A percentile compares a stretch with the other conserved stretches of the same genome.
Evolutionary conservation across 2,797 vertebrate species (phyloP).

Genomic region (Microchirus variegatus): DNA sequence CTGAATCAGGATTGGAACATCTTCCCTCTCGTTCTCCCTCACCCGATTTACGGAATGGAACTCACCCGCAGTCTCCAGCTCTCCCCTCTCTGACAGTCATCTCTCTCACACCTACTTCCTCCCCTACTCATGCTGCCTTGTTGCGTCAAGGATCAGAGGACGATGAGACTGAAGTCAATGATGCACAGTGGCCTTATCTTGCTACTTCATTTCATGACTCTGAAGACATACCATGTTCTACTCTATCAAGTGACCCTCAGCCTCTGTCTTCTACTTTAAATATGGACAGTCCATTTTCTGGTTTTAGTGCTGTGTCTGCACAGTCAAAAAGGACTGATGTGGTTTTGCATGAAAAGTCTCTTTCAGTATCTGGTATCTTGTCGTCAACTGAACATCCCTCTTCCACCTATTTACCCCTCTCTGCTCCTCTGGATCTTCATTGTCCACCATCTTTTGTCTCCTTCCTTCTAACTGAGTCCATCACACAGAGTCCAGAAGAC

Average conservation of each 20-base stretch:
- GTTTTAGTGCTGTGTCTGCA: background rate
- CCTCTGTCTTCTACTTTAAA: background rate
- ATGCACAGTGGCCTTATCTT: background rate
- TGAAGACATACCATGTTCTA: slow-evolving; percentile 1
- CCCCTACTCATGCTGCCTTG: background rate
- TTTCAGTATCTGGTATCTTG: background rate
- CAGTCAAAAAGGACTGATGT: background rate
- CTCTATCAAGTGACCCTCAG: background rate
- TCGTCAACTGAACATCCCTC: slow-evolving; percentile 6
- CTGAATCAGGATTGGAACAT: background rate
- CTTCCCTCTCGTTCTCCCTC: background rate
- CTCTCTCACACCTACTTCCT: background rate
- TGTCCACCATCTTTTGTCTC: background rate
- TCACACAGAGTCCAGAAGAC: slow-evolving; percentile 10
- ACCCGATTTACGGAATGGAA: background rate
- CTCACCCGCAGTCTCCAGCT: background rate
- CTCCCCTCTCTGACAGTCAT: background rate
- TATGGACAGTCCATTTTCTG: background rate
- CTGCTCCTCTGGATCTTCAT: background rate
- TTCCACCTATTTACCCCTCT: background rate
- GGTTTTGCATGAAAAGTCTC: background rate
- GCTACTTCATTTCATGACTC: background rate
- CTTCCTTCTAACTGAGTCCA: background rate
- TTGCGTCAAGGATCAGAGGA: background rate
- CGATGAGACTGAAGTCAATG: background rate